phyloP scores from a whole-genome alignment of 2,113 vertebrate species.

The Mus spicilegus region DNA sequence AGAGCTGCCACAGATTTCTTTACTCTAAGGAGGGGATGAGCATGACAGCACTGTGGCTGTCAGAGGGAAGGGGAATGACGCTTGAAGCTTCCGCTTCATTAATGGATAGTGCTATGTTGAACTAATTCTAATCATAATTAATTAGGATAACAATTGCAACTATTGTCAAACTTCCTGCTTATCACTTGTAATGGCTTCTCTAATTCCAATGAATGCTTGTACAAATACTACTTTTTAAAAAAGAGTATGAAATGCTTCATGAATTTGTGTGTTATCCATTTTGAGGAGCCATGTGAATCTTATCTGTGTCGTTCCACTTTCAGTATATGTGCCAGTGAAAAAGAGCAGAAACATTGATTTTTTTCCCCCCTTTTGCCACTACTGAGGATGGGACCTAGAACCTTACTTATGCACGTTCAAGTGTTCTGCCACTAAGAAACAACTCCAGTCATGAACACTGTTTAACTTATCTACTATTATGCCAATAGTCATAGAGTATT shows the following conservation, averaged over 20 bases:
- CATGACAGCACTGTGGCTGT: background rate
- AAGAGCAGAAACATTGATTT: background rate
- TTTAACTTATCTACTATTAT: background rate
- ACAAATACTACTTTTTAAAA: conserved; percentile 37
- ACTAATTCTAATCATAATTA: conserved; percentile 46
- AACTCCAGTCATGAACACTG: background rate
- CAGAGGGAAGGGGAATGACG: background rate
- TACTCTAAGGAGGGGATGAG: background rate
- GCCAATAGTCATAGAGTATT: conserved; percentile 28
- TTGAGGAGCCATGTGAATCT: background rate
- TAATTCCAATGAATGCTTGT: conserved; percentile 3
- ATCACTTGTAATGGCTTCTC: conserved; percentile 44
- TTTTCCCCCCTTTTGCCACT: background rate
- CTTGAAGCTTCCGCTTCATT: conserved; percentile 41
- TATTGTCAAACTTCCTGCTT: conserved; percentile 42
- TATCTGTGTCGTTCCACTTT: background rate
- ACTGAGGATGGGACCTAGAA: background rate
- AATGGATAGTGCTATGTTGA: conserved; percentile 24
- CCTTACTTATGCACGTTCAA: background rate
- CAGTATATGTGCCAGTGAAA: background rate
- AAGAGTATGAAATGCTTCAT: no score
- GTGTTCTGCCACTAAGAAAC: background rate
- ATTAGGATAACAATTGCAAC: conserved; percentile 24
- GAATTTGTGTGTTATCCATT: background rate
- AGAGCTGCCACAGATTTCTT: background rate